A percentile compares a stretch with the other conserved stretches of the same genome.
Conservation (phyloP, 2,113 vertebrate genomes). For the Halichoeres trimaculatus region DNA sequence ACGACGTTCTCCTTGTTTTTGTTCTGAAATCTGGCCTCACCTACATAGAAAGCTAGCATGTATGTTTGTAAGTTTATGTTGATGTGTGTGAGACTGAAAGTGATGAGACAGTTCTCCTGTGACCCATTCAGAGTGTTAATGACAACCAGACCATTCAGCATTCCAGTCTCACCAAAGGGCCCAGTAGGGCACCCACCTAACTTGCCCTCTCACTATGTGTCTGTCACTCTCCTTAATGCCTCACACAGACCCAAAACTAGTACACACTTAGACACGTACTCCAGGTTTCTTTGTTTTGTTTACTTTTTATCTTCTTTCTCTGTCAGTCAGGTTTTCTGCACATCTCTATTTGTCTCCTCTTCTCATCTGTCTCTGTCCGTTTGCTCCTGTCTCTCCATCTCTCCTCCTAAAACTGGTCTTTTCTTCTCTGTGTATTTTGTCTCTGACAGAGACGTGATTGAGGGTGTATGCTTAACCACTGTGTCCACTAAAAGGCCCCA, state of each 20-base stretch:
- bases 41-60: not conserved
- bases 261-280: slow-evolving; percentile 6
- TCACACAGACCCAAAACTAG: not conserved
- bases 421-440: slow-evolving; percentile 69
- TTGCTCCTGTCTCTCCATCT: slow-evolving; percentile 22
- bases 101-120: slow-evolving; percentile 57
- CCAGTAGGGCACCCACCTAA: slow-evolving; percentile 60
- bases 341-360: slow-evolving; percentile 14
- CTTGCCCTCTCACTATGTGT: slow-evolving; percentile 40
- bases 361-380: slow-evolving; percentile 15
- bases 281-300: slow-evolving; percentile 27
- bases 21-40: not conserved
- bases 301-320: slow-evolving; percentile 32
- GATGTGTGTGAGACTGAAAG: slow-evolving; percentile 34
- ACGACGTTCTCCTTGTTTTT: not conserved
- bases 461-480: slow-evolving; percentile 83
- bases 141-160: slow-evolving; percentile 75
- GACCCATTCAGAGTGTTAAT: slow-evolving; percentile 71
- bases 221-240: slow-evolving; percentile 14
- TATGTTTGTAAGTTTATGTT: slow-evolving; percentile 9
- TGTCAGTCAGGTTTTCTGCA: slow-evolving; percentile 27
- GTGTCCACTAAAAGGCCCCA: slow-evolving; percentile 77
- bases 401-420: slow-evolving; percentile 48
- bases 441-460: slow-evolving; percentile 82
- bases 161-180: slow-evolving; percentile 70